Percentiles rank a stretch among this genome's conserved stretches.
Conservation (phyloP, 2,113 vertebrate species). For the Limnothrissa miodon region DNA sequence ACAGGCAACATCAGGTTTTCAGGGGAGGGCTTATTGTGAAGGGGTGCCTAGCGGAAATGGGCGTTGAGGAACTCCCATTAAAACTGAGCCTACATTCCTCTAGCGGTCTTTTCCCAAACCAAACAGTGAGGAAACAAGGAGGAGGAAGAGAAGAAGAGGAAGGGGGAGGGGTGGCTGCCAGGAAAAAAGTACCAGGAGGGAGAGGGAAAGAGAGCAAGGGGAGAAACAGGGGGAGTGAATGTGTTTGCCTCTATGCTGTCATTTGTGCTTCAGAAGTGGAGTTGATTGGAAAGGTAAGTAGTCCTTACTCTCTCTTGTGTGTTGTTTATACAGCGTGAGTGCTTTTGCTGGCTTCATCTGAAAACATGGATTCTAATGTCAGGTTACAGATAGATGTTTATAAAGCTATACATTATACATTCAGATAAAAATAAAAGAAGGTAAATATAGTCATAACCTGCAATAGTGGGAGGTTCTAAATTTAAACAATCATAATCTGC, state of each 20-base stretch:
- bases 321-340: not conserved
- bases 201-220: constrained; percentile 29
- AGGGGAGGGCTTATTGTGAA: constrained; percentile 51
- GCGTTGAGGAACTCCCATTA: constrained; percentile 60
- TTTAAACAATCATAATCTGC: no score
- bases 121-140: constrained; percentile 26
- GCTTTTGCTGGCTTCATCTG: not conserved
- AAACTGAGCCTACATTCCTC: constrained; percentile 63
- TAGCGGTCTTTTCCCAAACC: constrained; percentile 37
- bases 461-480: not conserved
- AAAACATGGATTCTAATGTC: not conserved
- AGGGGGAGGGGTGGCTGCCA: constrained; percentile 8
- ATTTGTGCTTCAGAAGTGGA: constrained; percentile 8
- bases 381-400: not conserved
- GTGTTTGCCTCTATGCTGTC: not conserved
- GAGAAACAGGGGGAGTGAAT: not conserved
- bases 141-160: constrained; percentile 11
- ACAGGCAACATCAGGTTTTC: constrained; percentile 49
- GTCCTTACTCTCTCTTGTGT: not conserved
- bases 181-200: constrained; percentile 19
- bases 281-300: not conserved
- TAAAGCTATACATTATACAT: not conserved
- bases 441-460: not conserved
- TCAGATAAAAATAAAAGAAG: not conserved
- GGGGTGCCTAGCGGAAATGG: constrained; percentile 59